Evolutionary conservation across 2,888 invertebrate genomes (phyloP).

Genomic region (Agrotis puta): DNA sequence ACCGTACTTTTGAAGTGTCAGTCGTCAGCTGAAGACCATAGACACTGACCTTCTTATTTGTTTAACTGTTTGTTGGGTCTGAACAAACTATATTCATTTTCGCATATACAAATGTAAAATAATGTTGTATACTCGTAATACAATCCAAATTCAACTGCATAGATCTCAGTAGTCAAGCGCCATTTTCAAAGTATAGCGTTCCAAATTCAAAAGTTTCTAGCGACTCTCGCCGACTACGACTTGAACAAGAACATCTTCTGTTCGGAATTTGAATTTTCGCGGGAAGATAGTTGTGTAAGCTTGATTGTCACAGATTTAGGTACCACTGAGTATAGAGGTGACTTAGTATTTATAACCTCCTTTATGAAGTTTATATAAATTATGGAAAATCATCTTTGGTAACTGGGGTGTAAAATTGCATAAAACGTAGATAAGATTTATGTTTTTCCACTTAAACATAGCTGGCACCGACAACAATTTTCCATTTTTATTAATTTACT

Average conservation of each 20-base stretch:
- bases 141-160: constrained; percentile 59
- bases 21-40: too few species aligned
- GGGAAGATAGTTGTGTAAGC: constrained; percentile 42
- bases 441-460: too few species aligned
- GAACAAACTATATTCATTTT: too few species aligned
- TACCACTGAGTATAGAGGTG: background rate
- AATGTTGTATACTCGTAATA: constrained; percentile 29
- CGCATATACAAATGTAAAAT: too few species aligned
- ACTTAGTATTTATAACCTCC: constrained; percentile 2
- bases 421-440: too few species aligned
- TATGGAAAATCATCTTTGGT: too few species aligned
- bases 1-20: too few species aligned
- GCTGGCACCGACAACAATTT: too few species aligned
- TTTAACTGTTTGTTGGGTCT: too few species aligned
- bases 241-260: constrained; percentile 70
- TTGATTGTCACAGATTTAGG: constrained; percentile 56
- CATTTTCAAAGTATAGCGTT: constrained; percentile 79
- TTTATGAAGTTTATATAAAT: background rate
- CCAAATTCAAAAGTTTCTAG: constrained; percentile 82
- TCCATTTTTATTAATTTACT: too few species aligned
- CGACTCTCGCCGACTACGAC: constrained; percentile 72
- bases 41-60: too few species aligned
- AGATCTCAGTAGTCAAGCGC: constrained; percentile 66
- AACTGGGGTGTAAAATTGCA: too few species aligned
- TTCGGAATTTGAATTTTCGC: constrained; percentile 73